phyloP scores from a whole-genome alignment of 1,140 invertebrate genomes.

The Contarinia nasturtii region DNA sequence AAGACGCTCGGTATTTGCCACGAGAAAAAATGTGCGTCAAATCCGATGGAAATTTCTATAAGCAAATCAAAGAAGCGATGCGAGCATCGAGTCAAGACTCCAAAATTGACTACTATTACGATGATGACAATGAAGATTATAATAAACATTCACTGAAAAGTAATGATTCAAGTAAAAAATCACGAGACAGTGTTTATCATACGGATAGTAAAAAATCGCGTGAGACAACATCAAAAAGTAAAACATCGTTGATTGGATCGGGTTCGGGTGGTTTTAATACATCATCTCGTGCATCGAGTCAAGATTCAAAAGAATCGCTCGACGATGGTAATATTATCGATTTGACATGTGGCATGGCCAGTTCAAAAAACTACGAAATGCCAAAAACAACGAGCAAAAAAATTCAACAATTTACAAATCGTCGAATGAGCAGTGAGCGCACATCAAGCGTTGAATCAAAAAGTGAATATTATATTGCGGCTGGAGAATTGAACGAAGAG shows the following conservation, averaged over 20 bases:
- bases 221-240: conserved; percentile 32
- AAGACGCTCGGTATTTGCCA: conserved; percentile 43
- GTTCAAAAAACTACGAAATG: conserved; percentile 20
- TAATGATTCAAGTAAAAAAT: conserved; percentile 40
- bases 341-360: conserved; percentile 10
- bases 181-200: conserved; percentile 36
- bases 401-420: conserved; percentile 18
- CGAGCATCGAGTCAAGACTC: conserved; percentile 43
- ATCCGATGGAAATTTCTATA: conserved; percentile 45
- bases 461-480: conserved; percentile 37
- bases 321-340: conserved; percentile 11
- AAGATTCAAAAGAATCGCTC: conserved; percentile 34
- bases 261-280: conserved; percentile 14
- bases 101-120: conserved; percentile 42
- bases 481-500: no score
- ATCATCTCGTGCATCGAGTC: conserved; percentile 35
- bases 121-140: conserved; percentile 18
- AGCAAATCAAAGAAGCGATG: conserved; percentile 36
- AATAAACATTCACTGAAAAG: conserved; percentile 27
- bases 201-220: conserved; percentile 40
- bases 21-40: conserved; percentile 42
- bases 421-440: conserved; percentile 25
- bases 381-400: conserved; percentile 22
- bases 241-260: conserved; percentile 25
- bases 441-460: conserved; percentile 43